These are phyloP conservation scores for Zosterops pallidus DNA, from an alignment of 2,113 vertebrate species.

Conservation along the genomic window DNA sequence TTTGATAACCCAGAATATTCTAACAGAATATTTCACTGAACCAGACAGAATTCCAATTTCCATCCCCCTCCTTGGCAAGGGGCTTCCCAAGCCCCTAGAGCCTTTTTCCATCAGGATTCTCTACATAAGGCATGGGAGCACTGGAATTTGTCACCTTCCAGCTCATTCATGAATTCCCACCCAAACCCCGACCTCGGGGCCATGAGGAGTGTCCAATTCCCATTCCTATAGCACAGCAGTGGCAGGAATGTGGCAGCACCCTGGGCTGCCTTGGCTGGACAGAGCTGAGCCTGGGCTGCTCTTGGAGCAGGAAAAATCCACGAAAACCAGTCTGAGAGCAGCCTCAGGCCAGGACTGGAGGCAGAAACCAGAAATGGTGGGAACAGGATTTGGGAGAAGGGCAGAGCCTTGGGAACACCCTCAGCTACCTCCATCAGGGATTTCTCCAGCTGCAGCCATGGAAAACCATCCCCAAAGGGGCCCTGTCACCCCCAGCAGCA, in stretches of 20 bases:
- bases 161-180: neutral
- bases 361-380: neutral
- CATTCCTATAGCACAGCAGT: neutral
- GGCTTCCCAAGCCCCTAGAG: fast-evolving
- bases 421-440: neutral
- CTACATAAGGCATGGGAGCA: neutral
- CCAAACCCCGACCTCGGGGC: fast-evolving
- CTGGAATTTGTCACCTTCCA: neutral
- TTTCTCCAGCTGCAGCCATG: neutral
- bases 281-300: neutral
- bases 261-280: neutral
- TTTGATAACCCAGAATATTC: neutral
- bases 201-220: neutral
- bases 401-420: neutral
- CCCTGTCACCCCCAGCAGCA: neutral
- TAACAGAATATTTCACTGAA: neutral
- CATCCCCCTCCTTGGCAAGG: neutral
- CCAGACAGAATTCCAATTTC: neutral
- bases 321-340: neutral
- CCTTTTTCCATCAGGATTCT: neutral
- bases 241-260: neutral
- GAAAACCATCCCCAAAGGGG: neutral
- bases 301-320: neutral
- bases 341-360: neutral
- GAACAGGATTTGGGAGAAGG: neutral